Percentiles rank a stretch among this genome's conserved stretches.
These are phyloP conservation scores for Drosophila mayri DNA, from an alignment of 1,140 invertebrate species.

Conservation along the genomic window DNA sequence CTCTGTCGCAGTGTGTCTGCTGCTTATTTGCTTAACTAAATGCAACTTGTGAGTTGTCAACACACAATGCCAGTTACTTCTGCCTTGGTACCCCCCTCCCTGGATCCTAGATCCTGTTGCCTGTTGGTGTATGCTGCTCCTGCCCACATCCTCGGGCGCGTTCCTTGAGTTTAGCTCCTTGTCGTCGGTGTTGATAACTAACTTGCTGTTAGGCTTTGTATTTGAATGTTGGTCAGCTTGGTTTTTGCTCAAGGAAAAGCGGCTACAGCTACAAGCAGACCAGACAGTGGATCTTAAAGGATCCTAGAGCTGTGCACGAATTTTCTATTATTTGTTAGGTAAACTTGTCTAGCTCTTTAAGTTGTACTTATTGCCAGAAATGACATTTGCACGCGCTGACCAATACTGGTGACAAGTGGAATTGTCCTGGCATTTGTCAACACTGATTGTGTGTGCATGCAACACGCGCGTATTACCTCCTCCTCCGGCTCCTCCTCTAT, in stretches of 20 bases:
- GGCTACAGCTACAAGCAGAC: slow-evolving; percentile 5
- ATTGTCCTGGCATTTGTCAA: slow-evolving; percentile 24
- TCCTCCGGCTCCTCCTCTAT: neutral
- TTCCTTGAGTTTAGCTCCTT: slow-evolving; percentile 15
- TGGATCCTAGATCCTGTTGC: neutral
- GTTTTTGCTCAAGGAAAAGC: slow-evolving; percentile 7
- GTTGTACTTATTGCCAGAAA: neutral
- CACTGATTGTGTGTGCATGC: slow-evolving; percentile 24
- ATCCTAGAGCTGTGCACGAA: no score
- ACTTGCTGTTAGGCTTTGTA: slow-evolving; percentile 51
- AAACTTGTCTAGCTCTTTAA: neutral
- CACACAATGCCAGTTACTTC: slow-evolving; percentile 64
- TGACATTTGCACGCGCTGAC: neutral
- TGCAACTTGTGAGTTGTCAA: slow-evolving; percentile 80
- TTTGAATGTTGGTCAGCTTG: slow-evolving; percentile 48
- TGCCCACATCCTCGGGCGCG: slow-evolving; percentile 11
- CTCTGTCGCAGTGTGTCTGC: slow-evolving; percentile 19
- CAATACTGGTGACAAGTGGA: slow-evolving; percentile 14
- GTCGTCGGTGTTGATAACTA: slow-evolving; percentile 56
- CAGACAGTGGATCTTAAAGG: no score
- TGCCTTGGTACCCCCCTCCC: neutral
- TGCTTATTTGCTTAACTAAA: slow-evolving; percentile 80
- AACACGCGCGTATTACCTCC: no score
- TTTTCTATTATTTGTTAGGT: neutral
- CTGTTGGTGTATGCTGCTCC: neutral